Evolutionary conservation across 2,797 vertebrate species (phyloP), one percentile per base, ranked within the genome.

Genomic region (Mormyrus hasselquistii): DNA sequence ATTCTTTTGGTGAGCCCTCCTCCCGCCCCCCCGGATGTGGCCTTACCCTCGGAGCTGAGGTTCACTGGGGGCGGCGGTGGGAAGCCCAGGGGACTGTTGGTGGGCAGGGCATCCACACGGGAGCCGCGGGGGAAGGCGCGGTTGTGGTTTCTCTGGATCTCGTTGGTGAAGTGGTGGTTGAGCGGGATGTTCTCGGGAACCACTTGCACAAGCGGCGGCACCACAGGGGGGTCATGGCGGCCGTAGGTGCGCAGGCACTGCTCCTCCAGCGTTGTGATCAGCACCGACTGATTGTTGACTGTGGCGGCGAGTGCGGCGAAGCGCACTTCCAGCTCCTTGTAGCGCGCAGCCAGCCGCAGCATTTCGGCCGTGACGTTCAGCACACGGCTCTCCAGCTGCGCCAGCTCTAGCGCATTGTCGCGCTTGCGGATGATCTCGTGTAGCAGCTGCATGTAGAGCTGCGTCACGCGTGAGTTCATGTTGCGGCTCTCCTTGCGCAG

Each of bases 381-480:
- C 92, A 99, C 96, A 53, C 97, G 98, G 93, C 98, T 99, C 94
- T 99, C 98, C 94, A 99, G 91, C 93, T 99, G 98, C 88, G 97
- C 98, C 25, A 99, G 94, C 94, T 99, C 99, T 3, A 99, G 95
- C 0, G 99, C 97, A 92, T 99, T 99, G 92, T 99, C 99, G 19
- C 99, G 95, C 90, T 99, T 99, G 16, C 99, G 96, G 90, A 99
- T 99, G 83, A 99, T 99, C 95, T 99, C 99, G 3, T 99, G 99
- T 90, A 99, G 91, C 90, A 99, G 97, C 89, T 99, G 99, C 98
- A 99, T 99, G 25, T 99, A 99, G 90, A 99, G 98, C 19, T 99
- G 99, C 2, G 99, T 99, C 50, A 99, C 99, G 0, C 99, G 96
- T 0, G 98, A 99, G 95, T 99, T 99, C 99, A 99, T 99, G 93